Evolutionary conservation across 2,113 vertebrate species (phyloP).

Genomic region (Spheniscus mendiculus): DNA sequence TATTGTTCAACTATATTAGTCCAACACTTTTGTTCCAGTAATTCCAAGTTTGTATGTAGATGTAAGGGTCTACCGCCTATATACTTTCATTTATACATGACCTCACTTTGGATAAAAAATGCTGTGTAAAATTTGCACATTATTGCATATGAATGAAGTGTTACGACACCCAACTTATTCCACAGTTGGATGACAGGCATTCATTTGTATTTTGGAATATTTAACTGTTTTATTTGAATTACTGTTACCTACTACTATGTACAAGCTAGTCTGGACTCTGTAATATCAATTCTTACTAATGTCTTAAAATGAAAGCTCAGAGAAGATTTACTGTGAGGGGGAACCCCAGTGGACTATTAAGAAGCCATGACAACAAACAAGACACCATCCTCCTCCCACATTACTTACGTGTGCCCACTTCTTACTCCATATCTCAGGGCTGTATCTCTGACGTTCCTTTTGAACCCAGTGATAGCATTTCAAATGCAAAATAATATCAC

Average conservation of each 20-base stretch:
- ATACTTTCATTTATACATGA: neutral
- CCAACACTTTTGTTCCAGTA: neutral
- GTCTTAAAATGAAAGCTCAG: neutral
- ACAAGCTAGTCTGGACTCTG: neutral
- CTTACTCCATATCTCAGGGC: constrained; percentile 68
- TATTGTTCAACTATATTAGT: neutral
- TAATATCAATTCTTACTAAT: neutral
- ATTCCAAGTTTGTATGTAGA: neutral
- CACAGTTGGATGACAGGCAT: neutral
- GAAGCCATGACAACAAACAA: neutral
- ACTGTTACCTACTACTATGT: neutral
- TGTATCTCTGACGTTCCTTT: constrained; percentile 46
- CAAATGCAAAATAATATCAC: constrained; percentile 77
- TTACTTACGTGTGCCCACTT: constrained; percentile 81
- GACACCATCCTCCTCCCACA: rapidly evolving
- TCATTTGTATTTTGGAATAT: neutral
- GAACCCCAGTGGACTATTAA: rapidly evolving
- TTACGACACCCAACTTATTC: rapidly evolving
- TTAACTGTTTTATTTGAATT: neutral
- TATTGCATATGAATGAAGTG: neutral
- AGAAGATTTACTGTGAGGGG: neutral
- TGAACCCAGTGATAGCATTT: constrained; percentile 74
- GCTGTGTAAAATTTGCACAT: neutral
- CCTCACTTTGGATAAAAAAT: neutral
- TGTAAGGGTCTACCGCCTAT: neutral